Percentiles rank a stretch among this genome's conserved stretches.
Conservation (phyloP, 2,797 vertebrate species). For the Bradypodion ventrale region DNA sequence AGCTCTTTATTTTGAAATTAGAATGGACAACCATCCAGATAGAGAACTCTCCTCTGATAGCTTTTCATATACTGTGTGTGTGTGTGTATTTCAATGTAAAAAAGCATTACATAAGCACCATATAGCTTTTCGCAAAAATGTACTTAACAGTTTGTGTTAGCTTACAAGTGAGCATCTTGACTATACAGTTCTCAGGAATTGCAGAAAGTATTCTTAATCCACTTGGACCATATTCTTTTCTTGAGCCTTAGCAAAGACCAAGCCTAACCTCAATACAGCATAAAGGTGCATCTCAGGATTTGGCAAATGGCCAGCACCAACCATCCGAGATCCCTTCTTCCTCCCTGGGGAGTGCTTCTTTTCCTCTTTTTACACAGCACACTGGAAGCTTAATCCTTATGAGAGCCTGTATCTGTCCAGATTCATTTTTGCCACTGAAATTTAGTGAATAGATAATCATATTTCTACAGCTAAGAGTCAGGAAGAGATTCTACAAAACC, state of each 20-base stretch:
- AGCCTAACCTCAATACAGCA: neutral
- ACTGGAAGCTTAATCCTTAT: conserved; percentile 35
- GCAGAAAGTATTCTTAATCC: neutral
- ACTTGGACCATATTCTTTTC: neutral
- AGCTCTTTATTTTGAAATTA: neutral
- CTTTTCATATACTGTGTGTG: too few relatives aligned
- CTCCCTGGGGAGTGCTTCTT: conserved; percentile 3
- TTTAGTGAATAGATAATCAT: conserved; percentile 35
- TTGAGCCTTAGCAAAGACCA: neutral
- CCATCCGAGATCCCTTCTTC: conserved; percentile 4
- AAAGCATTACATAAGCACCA: neutral
- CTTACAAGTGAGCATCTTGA: neutral
- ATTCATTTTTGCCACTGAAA: conserved; percentile 12
- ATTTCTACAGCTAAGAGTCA: conserved; percentile 23
- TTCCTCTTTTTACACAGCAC: conserved; percentile 32
- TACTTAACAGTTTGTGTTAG: neutral
- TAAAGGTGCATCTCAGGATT: conserved; percentile 1
- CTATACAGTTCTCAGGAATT: neutral
- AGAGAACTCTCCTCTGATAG: neutral
- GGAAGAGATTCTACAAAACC: conserved; percentile 15
- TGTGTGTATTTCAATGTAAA: too few relatives aligned
- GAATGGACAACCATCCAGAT: neutral
- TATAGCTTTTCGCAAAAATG: neutral
- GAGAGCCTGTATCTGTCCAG: conserved; percentile 25
- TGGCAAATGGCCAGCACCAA: conserved; percentile 16